Conservation (phyloP, 2,888 invertebrate genomes). For the Aromia moschata region DNA sequence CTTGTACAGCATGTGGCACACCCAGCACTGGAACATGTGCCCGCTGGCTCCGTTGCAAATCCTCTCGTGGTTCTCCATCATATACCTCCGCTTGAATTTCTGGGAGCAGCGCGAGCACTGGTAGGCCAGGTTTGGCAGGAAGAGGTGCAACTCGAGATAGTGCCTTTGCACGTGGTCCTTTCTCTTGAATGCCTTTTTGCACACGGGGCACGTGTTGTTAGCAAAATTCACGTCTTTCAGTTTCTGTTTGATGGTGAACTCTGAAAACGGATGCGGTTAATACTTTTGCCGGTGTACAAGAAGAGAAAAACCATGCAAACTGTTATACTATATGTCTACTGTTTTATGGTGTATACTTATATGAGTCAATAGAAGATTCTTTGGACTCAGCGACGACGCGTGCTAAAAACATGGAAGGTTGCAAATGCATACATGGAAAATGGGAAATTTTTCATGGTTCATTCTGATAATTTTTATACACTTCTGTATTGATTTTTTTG, state of each 20-base stretch:
- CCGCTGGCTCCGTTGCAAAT: slow-evolving; percentile 24
- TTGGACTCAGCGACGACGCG: too few species aligned
- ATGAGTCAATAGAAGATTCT: too few species aligned
- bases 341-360: too few species aligned
- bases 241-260: slow-evolving; percentile 11
- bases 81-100: slow-evolving; percentile 44
- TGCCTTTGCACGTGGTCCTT: slow-evolving; percentile 43
- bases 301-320: too few species aligned
- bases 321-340: too few species aligned
- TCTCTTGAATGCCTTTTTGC: slow-evolving; percentile 47
- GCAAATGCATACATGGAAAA: too few species aligned
- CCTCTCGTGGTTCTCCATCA: slow-evolving; percentile 42
- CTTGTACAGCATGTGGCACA: slow-evolving; percentile 18
- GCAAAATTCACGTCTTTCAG: slow-evolving; percentile 40
- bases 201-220: slow-evolving; percentile 44
- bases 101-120: slow-evolving; percentile 38
- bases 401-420: too few species aligned
- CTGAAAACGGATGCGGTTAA: too few species aligned
- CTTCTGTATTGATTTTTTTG: too few species aligned
- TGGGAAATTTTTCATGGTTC: too few species aligned
- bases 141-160: slow-evolving; percentile 28
- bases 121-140: slow-evolving; percentile 38
- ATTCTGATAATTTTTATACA: too few species aligned
- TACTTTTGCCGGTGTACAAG: too few species aligned
- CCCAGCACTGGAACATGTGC: slow-evolving; percentile 3